A percentile compares a stretch with the other conserved stretches of the same genome.
Evolutionary conservation across 2,888 invertebrate species (phyloP).

Genomic region (Eristalis tenax): DNA sequence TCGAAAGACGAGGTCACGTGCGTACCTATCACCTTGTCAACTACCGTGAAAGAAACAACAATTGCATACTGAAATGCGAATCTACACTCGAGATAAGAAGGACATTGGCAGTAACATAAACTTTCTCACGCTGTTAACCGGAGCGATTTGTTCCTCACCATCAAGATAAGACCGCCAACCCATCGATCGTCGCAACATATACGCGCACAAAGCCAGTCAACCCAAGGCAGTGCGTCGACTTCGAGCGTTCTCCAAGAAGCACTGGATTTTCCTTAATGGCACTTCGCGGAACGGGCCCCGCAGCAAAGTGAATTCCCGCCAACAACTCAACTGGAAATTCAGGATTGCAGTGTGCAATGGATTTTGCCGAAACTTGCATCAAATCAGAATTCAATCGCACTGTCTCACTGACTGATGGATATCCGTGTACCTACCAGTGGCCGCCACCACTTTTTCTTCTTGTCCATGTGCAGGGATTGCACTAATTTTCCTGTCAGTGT

Average conservation of each 20-base stretch:
- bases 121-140: not conserved
- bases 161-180: not conserved
- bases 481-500: not conserved
- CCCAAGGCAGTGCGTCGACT: not conserved
- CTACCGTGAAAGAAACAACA: not conserved
- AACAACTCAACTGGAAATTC: conserved; percentile 51
- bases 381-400: conserved; percentile 33
- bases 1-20: too few species aligned
- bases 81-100: not conserved
- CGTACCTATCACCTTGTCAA: not conserved
- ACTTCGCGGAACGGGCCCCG: not conserved
- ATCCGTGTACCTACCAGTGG: not conserved
- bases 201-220: not conserved
- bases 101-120: not conserved
- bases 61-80: not conserved
- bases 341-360: conserved; percentile 45
- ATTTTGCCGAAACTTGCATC: conserved; percentile 46
- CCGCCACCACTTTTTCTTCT: not conserved
- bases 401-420: conserved; percentile 27
- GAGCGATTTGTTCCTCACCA: not conserved
- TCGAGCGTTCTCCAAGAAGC: not conserved
- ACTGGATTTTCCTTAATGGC: not conserved
- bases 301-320: conserved; percentile 5
- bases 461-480: not conserved
- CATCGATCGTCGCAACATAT: not conserved